Evolutionary conservation across 2,113 vertebrate genomes (phyloP).

Genomic region (Malurus cyaneus): DNA sequence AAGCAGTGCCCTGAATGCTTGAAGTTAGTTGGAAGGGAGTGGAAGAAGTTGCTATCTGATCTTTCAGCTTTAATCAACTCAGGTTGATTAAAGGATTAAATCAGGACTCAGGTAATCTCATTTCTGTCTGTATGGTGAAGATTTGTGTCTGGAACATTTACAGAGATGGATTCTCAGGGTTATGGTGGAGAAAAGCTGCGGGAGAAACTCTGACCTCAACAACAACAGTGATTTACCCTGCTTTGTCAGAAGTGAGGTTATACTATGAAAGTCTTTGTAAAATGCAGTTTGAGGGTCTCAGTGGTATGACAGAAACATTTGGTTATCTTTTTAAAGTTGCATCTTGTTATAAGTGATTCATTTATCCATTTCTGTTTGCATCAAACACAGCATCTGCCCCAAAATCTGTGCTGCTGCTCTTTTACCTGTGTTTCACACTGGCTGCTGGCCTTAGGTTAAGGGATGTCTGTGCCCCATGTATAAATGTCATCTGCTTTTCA

Average conservation of each 20-base stretch:
- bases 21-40: neutral
- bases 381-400: neutral
- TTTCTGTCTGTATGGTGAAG: neutral
- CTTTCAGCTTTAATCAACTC: neutral
- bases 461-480: neutral
- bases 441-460: neutral
- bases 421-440: neutral
- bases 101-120: neutral
- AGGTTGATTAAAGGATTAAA: neutral
- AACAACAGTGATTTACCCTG: neutral
- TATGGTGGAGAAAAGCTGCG: neutral
- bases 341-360: neutral
- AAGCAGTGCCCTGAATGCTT: neutral
- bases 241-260: neutral
- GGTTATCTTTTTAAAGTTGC: neutral
- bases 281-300: neutral
- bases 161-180: neutral
- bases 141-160: neutral
- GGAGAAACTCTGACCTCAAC: neutral
- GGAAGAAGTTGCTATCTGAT: neutral
- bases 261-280: accelerated
- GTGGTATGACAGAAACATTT: neutral
- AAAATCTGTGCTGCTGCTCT: neutral
- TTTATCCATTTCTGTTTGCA: neutral
- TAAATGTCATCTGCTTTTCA: neutral